These are phyloP conservation scores for Aleiodes leptofemur DNA, from an alignment of 2,888 invertebrate genomes.

Conservation along the genomic window DNA sequence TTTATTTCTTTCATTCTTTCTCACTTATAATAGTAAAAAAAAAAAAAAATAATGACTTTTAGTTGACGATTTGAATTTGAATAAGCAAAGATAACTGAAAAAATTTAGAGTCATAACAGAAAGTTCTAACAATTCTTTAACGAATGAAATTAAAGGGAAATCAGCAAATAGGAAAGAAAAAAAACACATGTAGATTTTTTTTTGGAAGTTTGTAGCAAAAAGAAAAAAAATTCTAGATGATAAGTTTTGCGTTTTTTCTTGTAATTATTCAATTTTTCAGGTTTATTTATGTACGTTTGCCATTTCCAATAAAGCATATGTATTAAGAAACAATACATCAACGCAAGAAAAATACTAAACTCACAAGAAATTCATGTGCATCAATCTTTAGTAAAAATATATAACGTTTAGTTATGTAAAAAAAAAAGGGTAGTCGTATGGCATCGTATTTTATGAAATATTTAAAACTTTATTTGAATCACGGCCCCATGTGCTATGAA, in stretches of 20 bases:
- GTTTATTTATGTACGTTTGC: slow-evolving; percentile 72
- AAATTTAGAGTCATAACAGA: slow-evolving; percentile 23
- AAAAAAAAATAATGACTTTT: not conserved
- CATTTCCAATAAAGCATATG: slow-evolving; percentile 72
- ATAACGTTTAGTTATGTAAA: too few relatives aligned
- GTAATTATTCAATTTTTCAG: slow-evolving; percentile 66
- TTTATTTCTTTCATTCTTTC: slow-evolving; percentile 14
- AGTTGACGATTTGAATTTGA: slow-evolving; percentile 21
- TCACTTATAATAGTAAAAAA: not conserved
- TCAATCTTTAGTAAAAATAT: not conserved
- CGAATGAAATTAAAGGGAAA: slow-evolving; percentile 6
- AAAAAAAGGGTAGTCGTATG: not conserved
- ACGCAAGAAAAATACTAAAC: slow-evolving; percentile 17
- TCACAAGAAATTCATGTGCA: not conserved
- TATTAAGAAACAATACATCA: slow-evolving; percentile 56
- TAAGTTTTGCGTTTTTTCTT: slow-evolving; percentile 72
- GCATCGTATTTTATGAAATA: not conserved
- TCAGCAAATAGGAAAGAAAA: not conserved
- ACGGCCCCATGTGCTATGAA: not conserved
- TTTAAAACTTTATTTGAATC: not conserved
- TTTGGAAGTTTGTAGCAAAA: slow-evolving; percentile 52
- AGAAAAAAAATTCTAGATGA: slow-evolving; percentile 58
- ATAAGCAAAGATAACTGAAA: slow-evolving; percentile 24
- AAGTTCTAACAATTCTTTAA: slow-evolving; percentile 8
- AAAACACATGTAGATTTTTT: slow-evolving; percentile 49